Conservation (phyloP, 2,113 vertebrate species). For the Hirundichthys speculiger region DNA sequence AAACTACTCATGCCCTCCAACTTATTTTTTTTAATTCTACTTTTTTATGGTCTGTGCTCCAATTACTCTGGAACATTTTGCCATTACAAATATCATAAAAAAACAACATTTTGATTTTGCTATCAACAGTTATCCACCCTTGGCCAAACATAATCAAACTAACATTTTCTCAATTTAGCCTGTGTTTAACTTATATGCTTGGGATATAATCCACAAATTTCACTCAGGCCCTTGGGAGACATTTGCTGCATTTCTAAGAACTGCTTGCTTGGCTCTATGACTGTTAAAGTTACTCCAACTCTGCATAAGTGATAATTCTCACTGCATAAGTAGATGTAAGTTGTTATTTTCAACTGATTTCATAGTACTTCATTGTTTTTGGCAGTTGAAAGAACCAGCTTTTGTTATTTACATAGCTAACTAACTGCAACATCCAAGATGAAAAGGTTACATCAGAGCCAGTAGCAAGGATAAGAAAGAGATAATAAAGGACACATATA, state of each 20-base stretch:
- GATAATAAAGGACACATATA: too few relatives aligned
- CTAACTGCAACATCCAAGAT: conserved; percentile 33
- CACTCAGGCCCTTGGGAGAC: conserved; percentile 38
- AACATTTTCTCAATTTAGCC: conserved; percentile 34
- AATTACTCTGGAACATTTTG: conserved; percentile 46
- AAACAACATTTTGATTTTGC: conserved; percentile 54
- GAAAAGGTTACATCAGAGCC: conserved; percentile 2
- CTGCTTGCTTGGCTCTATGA: conserved; percentile 28
- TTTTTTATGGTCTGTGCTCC: conserved; percentile 13
- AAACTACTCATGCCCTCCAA: conserved; percentile 50
- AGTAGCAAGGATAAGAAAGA: not conserved
- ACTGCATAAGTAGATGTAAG: conserved; percentile 22
- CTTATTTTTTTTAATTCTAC: too few relatives aligned
- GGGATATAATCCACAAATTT: conserved; percentile 47
- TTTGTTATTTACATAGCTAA: conserved; percentile 38
- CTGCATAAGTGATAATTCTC: conserved; percentile 47
- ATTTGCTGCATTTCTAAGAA: conserved; percentile 29
- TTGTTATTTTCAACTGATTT: too few relatives aligned
- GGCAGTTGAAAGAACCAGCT: conserved; percentile 16
- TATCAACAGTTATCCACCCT: conserved; percentile 15
- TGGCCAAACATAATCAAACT: conserved; percentile 54
- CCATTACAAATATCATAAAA: conserved; percentile 58
- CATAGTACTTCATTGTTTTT: too few relatives aligned
- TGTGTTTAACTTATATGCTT: conserved; percentile 51
- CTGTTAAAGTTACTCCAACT: conserved; percentile 48